Evolutionary conservation across 1,140 invertebrate species (phyloP), one percentile per base, ranked within the genome.

Genomic region (Nephotettix cincticeps): DNA sequence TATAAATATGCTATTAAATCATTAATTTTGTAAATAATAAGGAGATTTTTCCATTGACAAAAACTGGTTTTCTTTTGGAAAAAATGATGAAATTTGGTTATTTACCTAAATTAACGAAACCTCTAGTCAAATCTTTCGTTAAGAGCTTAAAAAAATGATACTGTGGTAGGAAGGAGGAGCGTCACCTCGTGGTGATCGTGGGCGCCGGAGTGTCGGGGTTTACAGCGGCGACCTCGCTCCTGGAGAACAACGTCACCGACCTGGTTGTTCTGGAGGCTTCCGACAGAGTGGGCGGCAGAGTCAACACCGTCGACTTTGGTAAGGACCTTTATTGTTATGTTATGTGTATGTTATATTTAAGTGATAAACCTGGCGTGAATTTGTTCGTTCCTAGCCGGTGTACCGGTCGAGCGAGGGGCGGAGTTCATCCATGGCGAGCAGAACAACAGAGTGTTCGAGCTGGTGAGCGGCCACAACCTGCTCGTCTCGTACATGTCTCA

Each of bases 401-500:
- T 83, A 72, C 79, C 85, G 19, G 80, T 95, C 4, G 94, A 97
- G 79, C 72, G 95, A 17, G 94, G 94, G 2, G 93, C 91, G 21
- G 91, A 95, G 76, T 93, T 91, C 90, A 85, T 94, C 74, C 93
- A 96, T 75, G 93, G 94, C 17, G 87, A 94, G 78, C 81, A 87
- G 71, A 84, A 82, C 23, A 93, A 95, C 80, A 76, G 84, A 11
- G 87, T 92, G 0, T 93, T 85, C 77, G 80, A 90, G 66, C 75
- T 89, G 32, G 88, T 88, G 0, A 86, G 86, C 63, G 82, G 85
- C 36, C 73, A 86, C 4, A 78, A 84, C 9, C n/a, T 43, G 9
- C 40, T 43, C 9, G 40, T n/a, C 40, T 43, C 40, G 9, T 43
- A 43, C 40, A 43, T 11, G 40, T 11, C 9, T n/a, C 9, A 9